These are phyloP conservation scores for Chaenodraco wilsoni DNA, from an alignment of 2,797 vertebrate species.

Conservation along the genomic window DNA sequence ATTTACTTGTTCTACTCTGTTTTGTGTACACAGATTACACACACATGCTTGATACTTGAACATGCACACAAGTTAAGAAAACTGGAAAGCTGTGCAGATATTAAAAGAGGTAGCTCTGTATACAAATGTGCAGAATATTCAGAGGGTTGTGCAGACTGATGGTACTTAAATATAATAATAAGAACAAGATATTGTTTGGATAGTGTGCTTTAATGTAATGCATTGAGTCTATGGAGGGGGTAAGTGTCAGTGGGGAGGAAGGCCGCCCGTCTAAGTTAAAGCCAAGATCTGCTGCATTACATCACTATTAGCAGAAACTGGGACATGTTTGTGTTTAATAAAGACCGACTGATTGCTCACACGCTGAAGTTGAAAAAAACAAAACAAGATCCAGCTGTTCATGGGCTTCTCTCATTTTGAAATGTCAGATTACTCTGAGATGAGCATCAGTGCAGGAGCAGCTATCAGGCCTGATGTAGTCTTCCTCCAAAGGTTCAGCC, in stretches of 20 bases:
- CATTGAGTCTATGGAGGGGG: too few relatives aligned
- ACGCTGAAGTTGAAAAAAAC: slow-evolving; percentile 1
- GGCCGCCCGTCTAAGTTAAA: slow-evolving; percentile 5
- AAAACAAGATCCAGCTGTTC: slow-evolving; percentile 56
- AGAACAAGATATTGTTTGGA: too few relatives aligned
- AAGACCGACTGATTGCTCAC: slow-evolving; percentile 36
- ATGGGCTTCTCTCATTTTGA: slow-evolving; percentile 43
- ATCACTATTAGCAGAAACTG: slow-evolving; percentile 24
- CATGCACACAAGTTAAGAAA: too few relatives aligned
- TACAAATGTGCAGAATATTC: too few relatives aligned
- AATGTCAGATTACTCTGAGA: slow-evolving; percentile 59
- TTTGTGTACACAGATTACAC: too few relatives aligned
- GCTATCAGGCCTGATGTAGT: slow-evolving; percentile 57
- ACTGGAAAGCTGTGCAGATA: too few relatives aligned
- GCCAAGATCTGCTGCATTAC: slow-evolving; percentile 15
- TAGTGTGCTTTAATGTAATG: too few relatives aligned
- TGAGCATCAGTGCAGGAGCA: slow-evolving; percentile 47
- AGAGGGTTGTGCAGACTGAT: too few relatives aligned
- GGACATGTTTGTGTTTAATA: slow-evolving; percentile 33
- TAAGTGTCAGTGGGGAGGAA: not conserved
- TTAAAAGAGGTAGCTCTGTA: too few relatives aligned
- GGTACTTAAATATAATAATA: too few relatives aligned
- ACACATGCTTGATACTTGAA: too few relatives aligned
- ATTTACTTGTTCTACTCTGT: too few relatives aligned
- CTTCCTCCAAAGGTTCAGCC: slow-evolving; percentile 63